Percentiles rank a stretch among this genome's conserved stretches.
Conservation (phyloP, 2,113 vertebrate genomes). For the Carlito syrichta region DNA sequence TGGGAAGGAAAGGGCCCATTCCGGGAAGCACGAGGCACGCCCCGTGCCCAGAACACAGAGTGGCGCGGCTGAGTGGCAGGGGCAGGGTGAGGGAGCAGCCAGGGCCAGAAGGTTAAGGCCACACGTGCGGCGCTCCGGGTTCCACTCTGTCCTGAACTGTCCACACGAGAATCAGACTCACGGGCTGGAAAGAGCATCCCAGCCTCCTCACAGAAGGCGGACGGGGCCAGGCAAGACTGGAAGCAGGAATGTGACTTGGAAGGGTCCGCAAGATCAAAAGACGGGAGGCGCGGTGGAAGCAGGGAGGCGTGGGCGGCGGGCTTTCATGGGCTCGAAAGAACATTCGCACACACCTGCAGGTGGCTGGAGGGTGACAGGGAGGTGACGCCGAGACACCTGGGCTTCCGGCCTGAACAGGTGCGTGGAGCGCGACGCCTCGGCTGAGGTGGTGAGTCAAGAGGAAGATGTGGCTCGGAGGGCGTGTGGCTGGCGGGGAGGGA, state of each 20-base stretch:
- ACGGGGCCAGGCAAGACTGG: neutral
- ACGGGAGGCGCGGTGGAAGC: neutral
- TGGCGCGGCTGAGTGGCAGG: neutral
- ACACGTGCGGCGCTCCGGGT: neutral
- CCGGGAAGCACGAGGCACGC: neutral
- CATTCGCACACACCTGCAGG: too few relatives aligned
- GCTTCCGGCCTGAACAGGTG: neutral
- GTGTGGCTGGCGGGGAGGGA: neutral
- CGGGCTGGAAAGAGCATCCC: neutral
- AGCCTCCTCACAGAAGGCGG: neutral
- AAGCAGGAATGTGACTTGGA: neutral
- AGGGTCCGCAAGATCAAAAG: neutral
- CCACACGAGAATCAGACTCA: neutral
- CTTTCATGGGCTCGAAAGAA: neutral
- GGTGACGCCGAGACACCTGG: neutral
- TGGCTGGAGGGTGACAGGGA: neutral
- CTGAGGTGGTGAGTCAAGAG: conserved; percentile 26
- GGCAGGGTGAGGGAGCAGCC: neutral
- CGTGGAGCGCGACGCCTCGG: neutral
- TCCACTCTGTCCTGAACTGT: neutral
- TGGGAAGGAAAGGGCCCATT: neutral
- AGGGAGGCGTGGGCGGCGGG: neutral
- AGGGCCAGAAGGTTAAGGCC: neutral
- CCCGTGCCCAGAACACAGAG: neutral
- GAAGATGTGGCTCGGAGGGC: neutral